These are phyloP conservation scores for Drosophila truncata DNA, from an alignment of 1,140 invertebrate genomes.

Conservation along the genomic window DNA sequence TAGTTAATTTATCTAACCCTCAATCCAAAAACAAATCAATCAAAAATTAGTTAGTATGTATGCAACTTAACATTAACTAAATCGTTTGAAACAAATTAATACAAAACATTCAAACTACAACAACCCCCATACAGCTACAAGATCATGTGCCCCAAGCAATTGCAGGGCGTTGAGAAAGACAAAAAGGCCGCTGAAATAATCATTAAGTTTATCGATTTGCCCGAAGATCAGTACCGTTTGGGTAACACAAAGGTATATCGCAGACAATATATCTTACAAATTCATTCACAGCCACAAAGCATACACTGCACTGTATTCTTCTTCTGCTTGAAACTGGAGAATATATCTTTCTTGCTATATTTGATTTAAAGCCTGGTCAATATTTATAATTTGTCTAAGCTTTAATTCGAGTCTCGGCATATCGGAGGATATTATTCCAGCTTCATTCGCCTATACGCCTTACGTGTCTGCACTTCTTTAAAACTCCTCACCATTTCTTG, in stretches of 20 bases:
- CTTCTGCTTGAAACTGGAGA: conserved; percentile 19
- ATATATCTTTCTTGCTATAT: background rate
- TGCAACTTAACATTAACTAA: conserved; percentile 47
- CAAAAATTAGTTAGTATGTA: conserved; percentile 40
- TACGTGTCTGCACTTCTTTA: conserved; percentile 20
- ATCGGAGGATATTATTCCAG: background rate
- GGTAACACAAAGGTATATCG: conserved; percentile 97
- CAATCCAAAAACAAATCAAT: conserved; percentile 11
- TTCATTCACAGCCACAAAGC: conserved; percentile 31
- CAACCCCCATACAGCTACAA: conserved; percentile 91
- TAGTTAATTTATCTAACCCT: conserved; percentile 41
- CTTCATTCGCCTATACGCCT: conserved; percentile 1
- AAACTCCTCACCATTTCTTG: background rate
- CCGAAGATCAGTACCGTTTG: conserved; percentile 96
- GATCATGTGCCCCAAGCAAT: conserved; percentile 94
- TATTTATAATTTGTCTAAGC: background rate
- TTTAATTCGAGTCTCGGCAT: background rate
- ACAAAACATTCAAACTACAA: conserved; percentile 55
- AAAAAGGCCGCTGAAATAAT: conserved; percentile 96
- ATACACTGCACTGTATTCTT: conserved; percentile 14
- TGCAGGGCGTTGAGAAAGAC: conserved; percentile 90
- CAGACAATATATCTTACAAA: conserved; percentile 71
- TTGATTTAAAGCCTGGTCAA: background rate
- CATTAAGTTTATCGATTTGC: conserved; percentile 93
- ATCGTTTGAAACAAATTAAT: conserved; percentile 49